phyloP scores from a whole-genome alignment of 2,797 vertebrate species.

The Sebastes flavidus region DNA sequence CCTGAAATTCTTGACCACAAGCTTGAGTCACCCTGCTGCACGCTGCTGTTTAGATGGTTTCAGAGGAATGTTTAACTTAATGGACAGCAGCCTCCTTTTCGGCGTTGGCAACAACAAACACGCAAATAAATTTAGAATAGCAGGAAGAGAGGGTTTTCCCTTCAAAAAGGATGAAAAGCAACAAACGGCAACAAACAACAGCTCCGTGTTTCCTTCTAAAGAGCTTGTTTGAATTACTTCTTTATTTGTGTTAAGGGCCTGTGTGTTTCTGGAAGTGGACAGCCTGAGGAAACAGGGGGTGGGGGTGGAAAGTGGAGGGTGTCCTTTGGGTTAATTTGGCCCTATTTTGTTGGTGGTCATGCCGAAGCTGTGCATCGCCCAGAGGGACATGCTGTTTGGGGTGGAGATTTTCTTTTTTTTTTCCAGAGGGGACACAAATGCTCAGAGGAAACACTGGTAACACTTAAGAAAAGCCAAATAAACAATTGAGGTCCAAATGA shows the following conservation, averaged over 20 bases:
- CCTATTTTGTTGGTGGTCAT: constrained; percentile 67
- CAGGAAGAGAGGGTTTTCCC: constrained; percentile 37
- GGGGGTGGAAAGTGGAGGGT: constrained; percentile 41
- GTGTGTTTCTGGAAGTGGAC: constrained; percentile 65
- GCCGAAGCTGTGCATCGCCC: constrained; percentile 60
- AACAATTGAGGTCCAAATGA: constrained; percentile 84
- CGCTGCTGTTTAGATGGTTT: constrained; percentile 38
- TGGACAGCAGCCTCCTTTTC: constrained; percentile 52
- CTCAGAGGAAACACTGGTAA: constrained; percentile 84
- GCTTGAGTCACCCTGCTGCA: constrained; percentile 48
- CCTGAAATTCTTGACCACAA: constrained; percentile 43
- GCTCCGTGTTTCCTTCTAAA: constrained; percentile 43
- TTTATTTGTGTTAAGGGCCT: constrained; percentile 66
- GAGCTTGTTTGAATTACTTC: constrained; percentile 61
- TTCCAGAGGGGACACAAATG: constrained; percentile 62
- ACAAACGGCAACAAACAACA: constrained; percentile 52
- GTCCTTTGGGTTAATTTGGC: constrained; percentile 77
- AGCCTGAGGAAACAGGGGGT: constrained; percentile 47
- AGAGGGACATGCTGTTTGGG: constrained; percentile 58
- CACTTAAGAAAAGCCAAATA: constrained; percentile 84
- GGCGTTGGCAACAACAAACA: constrained; percentile 54
- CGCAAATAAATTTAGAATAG: constrained; percentile 43
- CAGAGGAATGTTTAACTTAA: constrained; percentile 53
- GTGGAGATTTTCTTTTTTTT: constrained; percentile 33
- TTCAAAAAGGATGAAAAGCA: constrained; percentile 50